A percentile compares a stretch with the other conserved stretches of the same genome.
These are phyloP conservation scores for Eidolon dupreanum DNA, from an alignment of 2,797 vertebrate genomes.

Conservation along the genomic window DNA sequence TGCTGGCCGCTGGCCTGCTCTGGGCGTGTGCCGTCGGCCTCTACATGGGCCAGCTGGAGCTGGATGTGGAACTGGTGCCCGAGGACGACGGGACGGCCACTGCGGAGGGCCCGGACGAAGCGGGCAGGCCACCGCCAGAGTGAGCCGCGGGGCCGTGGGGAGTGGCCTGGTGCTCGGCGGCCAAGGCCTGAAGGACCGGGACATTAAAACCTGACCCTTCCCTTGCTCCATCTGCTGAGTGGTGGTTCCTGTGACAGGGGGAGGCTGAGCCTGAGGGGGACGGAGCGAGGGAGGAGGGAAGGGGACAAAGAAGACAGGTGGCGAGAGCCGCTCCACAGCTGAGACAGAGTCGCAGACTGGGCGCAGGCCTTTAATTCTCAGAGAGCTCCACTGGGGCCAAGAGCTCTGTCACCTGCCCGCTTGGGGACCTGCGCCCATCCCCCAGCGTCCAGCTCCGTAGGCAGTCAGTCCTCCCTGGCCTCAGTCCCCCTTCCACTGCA, in stretches of 20 bases:
- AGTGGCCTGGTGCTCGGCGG: not conserved
- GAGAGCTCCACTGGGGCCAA: rapidly evolving
- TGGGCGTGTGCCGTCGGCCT: slow-evolving; percentile 94
- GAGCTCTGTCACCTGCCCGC: rapidly evolving
- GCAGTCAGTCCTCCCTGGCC: not conserved
- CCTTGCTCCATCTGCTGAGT: not conserved
- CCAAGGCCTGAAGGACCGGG: not conserved
- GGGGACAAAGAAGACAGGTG: not conserved
- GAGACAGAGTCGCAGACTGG: not conserved
- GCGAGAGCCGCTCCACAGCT: not conserved
- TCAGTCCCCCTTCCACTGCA: slow-evolving; percentile 67
- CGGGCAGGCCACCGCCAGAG: slow-evolving; percentile 72
- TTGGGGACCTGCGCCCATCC: not conserved
- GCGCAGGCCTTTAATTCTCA: slow-evolving; percentile 57
- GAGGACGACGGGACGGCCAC: slow-evolving; percentile 87
- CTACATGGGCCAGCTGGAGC: slow-evolving; percentile 92
- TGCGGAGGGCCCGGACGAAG: slow-evolving; percentile 77
- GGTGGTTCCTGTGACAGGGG: not conserved
- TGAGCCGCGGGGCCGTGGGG: not conserved
- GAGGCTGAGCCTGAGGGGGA: not conserved
- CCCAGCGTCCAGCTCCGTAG: not conserved
- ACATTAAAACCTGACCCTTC: slow-evolving; percentile 74
- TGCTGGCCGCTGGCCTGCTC: slow-evolving; percentile 88
- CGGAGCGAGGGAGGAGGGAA: rapidly evolving
- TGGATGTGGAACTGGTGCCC: slow-evolving; percentile 92